phyloP scores from a whole-genome alignment of 2,888 invertebrate genomes.

The Smittia sp. region DNA sequence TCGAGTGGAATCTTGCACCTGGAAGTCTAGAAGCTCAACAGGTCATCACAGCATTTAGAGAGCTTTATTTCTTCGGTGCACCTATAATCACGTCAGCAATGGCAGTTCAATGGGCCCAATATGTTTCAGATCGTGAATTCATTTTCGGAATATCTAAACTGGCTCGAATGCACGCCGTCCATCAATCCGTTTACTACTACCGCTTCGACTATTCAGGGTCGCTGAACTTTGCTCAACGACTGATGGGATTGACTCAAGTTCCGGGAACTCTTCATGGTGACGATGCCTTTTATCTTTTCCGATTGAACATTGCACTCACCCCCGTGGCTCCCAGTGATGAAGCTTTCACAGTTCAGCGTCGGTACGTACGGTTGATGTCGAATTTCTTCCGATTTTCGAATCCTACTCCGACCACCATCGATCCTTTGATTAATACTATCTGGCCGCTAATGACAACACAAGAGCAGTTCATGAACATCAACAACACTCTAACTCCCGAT shows the following conservation, averaged over 20 bases:
- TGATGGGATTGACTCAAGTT: not conserved
- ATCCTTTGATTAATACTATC: not conserved
- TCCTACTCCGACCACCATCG: conserved; percentile 24
- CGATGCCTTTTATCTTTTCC: conserved; percentile 20
- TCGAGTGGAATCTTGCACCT: conserved; percentile 32
- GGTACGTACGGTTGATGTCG: conserved; percentile 9
- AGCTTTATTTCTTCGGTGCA: conserved; percentile 30
- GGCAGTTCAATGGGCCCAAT: not conserved
- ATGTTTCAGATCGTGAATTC: conserved; percentile 37
- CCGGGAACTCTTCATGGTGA: conserved; percentile 31
- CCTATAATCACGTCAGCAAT: not conserved
- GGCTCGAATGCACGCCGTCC: not conserved
- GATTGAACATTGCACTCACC: not conserved
- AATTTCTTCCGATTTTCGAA: conserved; percentile 26
- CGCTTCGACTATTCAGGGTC: conserved; percentile 20
- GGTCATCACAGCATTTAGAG: conserved; percentile 21
- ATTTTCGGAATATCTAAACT: conserved; percentile 31
- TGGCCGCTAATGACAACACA: conserved; percentile 13
- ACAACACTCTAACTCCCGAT: not conserved
- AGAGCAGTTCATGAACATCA: conserved; percentile 9
- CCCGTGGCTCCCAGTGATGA: not conserved
- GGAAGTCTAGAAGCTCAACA: not conserved
- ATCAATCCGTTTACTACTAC: conserved; percentile 33
- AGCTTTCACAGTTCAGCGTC: not conserved
- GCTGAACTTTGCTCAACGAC: conserved; percentile 6